Percentiles rank a stretch among this genome's conserved stretches.
Conservation (phyloP, 2,888 invertebrate species). For the Tanytarsus gracilentus region DNA sequence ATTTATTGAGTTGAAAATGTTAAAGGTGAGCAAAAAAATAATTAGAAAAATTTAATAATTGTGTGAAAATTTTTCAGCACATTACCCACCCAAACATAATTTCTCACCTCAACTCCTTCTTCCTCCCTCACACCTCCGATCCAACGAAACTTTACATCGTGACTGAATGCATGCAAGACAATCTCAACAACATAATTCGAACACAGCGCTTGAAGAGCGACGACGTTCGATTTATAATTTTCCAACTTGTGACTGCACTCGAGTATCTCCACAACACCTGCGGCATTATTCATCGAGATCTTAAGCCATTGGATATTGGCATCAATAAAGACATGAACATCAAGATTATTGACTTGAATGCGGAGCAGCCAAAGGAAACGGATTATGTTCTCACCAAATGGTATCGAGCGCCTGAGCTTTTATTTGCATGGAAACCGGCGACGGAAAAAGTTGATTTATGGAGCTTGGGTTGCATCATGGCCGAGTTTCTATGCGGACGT, state of each 20-base stretch:
- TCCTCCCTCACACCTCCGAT: too few species aligned
- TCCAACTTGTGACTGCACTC: constrained; percentile 20
- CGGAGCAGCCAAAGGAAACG: constrained; percentile 15
- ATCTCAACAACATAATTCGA: constrained; percentile 26
- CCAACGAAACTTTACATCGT: constrained; percentile 16
- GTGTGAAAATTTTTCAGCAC: constrained; percentile 1
- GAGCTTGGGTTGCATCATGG: constrained; percentile 26
- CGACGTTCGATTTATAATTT: constrained; percentile 20
- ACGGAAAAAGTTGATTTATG: constrained; percentile 23
- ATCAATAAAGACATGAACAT: constrained; percentile 24
- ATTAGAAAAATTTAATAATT: background rate
- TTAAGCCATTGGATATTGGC: constrained; percentile 23
- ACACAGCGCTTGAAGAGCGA: constrained; percentile 22
- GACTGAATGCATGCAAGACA: constrained; percentile 21
- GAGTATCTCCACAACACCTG: constrained; percentile 19
- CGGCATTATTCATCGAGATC: constrained; percentile 23
- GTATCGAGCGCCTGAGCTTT: constrained; percentile 26
- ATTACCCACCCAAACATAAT: constrained; percentile 20
- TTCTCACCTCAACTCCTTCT: constrained; percentile 7
- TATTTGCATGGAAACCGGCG: constrained; percentile 20
- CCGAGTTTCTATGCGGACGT: constrained; percentile 22
- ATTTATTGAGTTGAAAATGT: constrained; percentile 20
- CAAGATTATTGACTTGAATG: constrained; percentile 26
- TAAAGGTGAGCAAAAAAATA: constrained; percentile 11
- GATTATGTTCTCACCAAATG: constrained; percentile 26